Evolutionary conservation across 1,140 invertebrate species (phyloP), one percentile per base, ranked within the genome.

Genomic region (Delia radicum): DNA sequence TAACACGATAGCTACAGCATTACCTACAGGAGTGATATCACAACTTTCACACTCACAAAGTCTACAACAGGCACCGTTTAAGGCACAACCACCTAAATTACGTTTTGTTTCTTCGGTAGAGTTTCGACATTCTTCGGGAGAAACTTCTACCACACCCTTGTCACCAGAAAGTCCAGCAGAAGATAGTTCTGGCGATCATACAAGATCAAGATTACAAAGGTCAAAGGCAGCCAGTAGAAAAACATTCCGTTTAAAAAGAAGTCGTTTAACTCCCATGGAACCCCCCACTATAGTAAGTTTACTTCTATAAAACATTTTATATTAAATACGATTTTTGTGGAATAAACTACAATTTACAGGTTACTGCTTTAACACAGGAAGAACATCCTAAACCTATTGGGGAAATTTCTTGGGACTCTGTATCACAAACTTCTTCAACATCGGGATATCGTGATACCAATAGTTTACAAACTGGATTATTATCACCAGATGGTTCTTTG

Each of bases 201-300:
- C 82, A n/a, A 78, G 81, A 5, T 92, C 92, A 78, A 90, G 95
- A 21, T 90, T 98, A 63, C 96, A 98, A 84, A 89, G 96, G 27
- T 94, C 96, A 74, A 97, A 96, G 88, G 96, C 94, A 21, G 95
- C 96, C 85, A 97, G 95, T 83, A 91, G 96, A 77, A 97, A 95
- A 88, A 98, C 96, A 0, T 98, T 98, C 87, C 91, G 96, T 75
- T 91, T 95, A 69, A 89, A 93, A 80, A 94, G 93, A 86, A 95
- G 94, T 86, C 89, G 93, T 69, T 85, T 85, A 8, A 79, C 81
- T 21, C 76, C 81, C 10, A 80, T 81, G 74, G 81, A 83, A 75
- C 80, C 77, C 77, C 87, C 84, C 69, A 87, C 74, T 85, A 87
- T 82, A 77, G 83, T 85, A 78, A 83, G 81, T 65, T 71, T 61